phyloP scores from a whole-genome alignment of 1,140 invertebrate genomes.

The Drosophila lacertosa region DNA sequence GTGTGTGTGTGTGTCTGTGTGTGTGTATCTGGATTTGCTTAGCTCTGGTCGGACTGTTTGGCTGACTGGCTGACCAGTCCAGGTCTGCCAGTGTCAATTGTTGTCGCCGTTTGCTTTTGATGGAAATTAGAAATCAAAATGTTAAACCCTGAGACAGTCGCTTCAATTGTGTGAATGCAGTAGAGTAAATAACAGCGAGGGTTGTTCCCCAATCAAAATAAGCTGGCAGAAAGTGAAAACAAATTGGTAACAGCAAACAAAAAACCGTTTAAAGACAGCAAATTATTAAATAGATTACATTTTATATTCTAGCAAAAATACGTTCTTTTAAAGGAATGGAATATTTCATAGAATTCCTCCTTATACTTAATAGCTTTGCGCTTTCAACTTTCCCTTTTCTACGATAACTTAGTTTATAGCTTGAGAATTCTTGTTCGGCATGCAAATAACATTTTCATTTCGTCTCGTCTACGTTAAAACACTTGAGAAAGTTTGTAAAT shows the following conservation, averaged over 20 bases:
- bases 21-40: slow-evolving; percentile 8
- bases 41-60: slow-evolving; percentile 6
- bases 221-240: background rate
- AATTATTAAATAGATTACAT: too few relatives aligned
- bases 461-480: slow-evolving; percentile 4
- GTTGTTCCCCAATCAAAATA: background rate
- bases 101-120: slow-evolving; percentile 37
- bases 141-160: slow-evolving; percentile 30
- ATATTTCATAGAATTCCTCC: too few relatives aligned
- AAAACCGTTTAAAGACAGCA: background rate
- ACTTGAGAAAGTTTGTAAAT: slow-evolving; percentile 21
- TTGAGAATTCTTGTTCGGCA: background rate
- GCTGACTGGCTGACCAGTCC: slow-evolving; percentile 23
- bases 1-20: background rate
- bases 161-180: slow-evolving; percentile 20
- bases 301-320: too few relatives aligned
- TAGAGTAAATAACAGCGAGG: background rate
- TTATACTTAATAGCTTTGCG: too few relatives aligned
- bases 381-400: background rate
- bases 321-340: too few relatives aligned
- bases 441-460: slow-evolving; percentile 27
- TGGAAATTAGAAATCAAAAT: slow-evolving; percentile 61
- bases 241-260: background rate
- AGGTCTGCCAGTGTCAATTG: slow-evolving; percentile 46
- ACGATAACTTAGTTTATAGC: background rate